Conservation (phyloP, 2,888 invertebrate species). For the Notodonta ziczac region DNA sequence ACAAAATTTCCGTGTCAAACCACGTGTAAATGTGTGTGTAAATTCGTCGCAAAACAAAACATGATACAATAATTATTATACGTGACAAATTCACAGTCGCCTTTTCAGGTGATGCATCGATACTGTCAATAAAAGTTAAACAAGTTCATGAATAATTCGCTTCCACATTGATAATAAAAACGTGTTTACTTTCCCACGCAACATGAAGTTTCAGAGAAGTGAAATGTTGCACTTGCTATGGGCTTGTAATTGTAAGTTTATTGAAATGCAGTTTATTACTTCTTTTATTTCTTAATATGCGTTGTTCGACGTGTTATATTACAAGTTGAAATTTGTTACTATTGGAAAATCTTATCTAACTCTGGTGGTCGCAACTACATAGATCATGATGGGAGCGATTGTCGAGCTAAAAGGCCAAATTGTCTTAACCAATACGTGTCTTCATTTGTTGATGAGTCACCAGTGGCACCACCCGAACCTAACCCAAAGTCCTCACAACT, state of each 20-base stretch:
- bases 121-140: constrained; percentile 7
- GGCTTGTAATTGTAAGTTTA: background rate
- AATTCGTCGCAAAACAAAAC: constrained; percentile 20
- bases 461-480: constrained; percentile 23
- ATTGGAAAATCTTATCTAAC: no score
- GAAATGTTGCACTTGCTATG: background rate
- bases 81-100: constrained; percentile 31
- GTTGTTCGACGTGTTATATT: no score
- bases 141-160: constrained; percentile 4
- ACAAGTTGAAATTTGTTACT: no score
- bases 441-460: constrained; percentile 18
- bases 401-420: constrained; percentile 9
- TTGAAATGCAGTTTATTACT: no score
- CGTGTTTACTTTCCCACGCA: constrained; percentile 23
- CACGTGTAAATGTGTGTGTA: constrained; percentile 18
- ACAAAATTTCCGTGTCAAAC: constrained; percentile 21
- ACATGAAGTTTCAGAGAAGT: constrained; percentile 10
- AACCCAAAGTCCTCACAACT: constrained; percentile 4
- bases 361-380: no score
- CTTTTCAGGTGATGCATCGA: constrained; percentile 12
- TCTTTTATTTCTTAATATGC: no score
- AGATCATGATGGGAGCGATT: background rate
- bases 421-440: constrained; percentile 13
- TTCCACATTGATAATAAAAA: constrained; percentile 18
- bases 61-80: constrained; percentile 15